Conservation (phyloP, 2,888 invertebrate species). For the Cosmia trapezina region DNA sequence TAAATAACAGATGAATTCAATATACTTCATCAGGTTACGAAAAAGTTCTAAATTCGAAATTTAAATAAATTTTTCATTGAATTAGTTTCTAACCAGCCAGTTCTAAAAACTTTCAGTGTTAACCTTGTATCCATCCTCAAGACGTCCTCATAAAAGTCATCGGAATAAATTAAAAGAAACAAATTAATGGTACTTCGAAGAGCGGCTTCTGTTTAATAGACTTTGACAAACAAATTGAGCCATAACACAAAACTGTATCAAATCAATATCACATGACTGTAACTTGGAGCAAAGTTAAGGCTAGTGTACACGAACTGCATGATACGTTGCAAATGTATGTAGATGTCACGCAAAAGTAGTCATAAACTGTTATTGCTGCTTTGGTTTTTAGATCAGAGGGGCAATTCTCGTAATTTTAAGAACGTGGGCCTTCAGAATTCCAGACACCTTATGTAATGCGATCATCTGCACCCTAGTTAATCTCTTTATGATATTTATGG, state of each 20-base stretch:
- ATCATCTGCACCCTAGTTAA: not conserved
- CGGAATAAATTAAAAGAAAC: not conserved
- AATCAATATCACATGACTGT: constrained; percentile 41
- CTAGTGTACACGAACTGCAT: constrained; percentile 1
- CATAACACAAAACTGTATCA: constrained; percentile 34
- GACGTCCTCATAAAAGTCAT: not conserved
- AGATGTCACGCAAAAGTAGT: not conserved
- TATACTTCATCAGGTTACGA: too few species aligned
- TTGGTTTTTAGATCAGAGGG: too few species aligned
- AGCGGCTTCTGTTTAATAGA: constrained; percentile 31
- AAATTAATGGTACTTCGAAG: not conserved
- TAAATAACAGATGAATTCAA: too few species aligned
- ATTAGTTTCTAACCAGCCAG: too few species aligned
- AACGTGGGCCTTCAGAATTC: too few species aligned
- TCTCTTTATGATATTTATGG: not conserved
- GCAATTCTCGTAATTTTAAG: too few species aligned
- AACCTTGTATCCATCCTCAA: too few species aligned
- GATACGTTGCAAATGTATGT: not conserved
- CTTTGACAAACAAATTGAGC: constrained; percentile 43
- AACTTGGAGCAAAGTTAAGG: constrained; percentile 45
- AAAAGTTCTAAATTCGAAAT: too few species aligned
- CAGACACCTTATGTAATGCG: not conserved
- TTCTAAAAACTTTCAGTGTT: too few species aligned
- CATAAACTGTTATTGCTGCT: too few species aligned
- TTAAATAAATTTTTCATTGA: too few species aligned